Conservation (phyloP, 2,797 vertebrate genomes). For the Pipistrellus kuhlii region DNA sequence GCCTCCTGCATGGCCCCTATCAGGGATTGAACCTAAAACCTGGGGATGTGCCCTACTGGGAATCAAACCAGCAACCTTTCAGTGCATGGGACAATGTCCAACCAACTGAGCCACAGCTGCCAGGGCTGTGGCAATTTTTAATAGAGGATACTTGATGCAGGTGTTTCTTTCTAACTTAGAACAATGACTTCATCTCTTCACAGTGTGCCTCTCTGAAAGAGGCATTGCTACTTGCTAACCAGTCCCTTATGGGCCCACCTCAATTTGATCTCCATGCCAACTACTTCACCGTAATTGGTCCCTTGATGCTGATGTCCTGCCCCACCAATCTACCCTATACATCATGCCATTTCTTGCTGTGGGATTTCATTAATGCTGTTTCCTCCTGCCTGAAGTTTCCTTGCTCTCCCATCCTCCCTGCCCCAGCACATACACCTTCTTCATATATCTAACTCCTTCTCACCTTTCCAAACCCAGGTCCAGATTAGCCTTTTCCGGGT, state of each 20-base stretch:
- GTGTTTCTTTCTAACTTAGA: not conserved
- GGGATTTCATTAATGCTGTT: not conserved
- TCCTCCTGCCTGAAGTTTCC: not conserved
- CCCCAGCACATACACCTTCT: not conserved
- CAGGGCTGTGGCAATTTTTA: not conserved
- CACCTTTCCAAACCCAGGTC: not conserved
- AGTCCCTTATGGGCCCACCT: not conserved
- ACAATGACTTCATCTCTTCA: not conserved
- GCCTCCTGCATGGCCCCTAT: not conserved
- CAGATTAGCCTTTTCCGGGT: not conserved
- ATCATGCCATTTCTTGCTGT: not conserved
- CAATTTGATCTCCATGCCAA: not conserved
- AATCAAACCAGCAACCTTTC: not conserved
- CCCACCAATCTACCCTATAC: rapidly evolving
- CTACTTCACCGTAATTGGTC: too few species aligned
- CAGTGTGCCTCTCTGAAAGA: not conserved
- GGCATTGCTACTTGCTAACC: not conserved
- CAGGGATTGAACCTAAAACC: not conserved
- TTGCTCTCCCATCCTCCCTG: too few species aligned
- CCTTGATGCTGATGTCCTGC: not conserved
- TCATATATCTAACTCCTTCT: not conserved
- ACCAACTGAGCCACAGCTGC: not conserved
- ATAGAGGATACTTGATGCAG: not conserved
- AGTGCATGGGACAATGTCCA: not conserved
- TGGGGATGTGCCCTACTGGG: not conserved